phyloP scores from a whole-genome alignment of 2,113 vertebrate species.

The Aphyosemion australe region DNA sequence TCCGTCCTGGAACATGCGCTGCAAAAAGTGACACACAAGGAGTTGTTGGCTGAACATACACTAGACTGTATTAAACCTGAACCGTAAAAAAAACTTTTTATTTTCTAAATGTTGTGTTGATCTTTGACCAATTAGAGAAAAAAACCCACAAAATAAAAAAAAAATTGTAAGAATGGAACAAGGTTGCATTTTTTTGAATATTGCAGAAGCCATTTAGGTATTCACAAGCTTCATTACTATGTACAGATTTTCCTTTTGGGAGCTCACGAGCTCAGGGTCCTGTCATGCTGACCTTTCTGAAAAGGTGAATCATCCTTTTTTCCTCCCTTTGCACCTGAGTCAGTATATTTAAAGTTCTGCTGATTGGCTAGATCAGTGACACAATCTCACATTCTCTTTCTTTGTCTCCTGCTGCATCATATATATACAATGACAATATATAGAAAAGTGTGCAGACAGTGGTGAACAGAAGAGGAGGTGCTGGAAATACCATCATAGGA shows the following conservation, averaged over 20 bases:
- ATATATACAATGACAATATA: too few relatives aligned
- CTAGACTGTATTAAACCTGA: neutral
- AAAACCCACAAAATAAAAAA: neutral
- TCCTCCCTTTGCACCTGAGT: constrained; percentile 41
- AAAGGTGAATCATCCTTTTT: constrained; percentile 19
- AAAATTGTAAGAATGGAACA: constrained; percentile 6
- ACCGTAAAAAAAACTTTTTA: neutral
- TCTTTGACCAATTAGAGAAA: neutral
- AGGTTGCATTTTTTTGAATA: neutral
- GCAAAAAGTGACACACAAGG: constrained; percentile 10
- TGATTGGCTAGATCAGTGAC: constrained; percentile 12
- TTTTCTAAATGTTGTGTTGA: too few relatives aligned
- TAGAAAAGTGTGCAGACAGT: too few relatives aligned
- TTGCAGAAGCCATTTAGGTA: neutral
- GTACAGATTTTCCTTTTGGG: constrained; percentile 28
- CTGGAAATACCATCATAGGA: too few relatives aligned
- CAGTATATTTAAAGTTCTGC: constrained; percentile 37
- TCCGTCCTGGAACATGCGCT: constrained; percentile 4
- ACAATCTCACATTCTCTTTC: neutral
- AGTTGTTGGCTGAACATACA: neutral
- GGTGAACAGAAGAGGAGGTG: too few relatives aligned
- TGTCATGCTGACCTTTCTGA: constrained; percentile 36
- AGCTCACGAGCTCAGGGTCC: constrained; percentile 10
- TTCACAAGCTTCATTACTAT: constrained; percentile 47
- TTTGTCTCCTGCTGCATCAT: neutral